Conservation (phyloP, 2,113 vertebrate genomes). For the Nesogale talazaci region DNA sequence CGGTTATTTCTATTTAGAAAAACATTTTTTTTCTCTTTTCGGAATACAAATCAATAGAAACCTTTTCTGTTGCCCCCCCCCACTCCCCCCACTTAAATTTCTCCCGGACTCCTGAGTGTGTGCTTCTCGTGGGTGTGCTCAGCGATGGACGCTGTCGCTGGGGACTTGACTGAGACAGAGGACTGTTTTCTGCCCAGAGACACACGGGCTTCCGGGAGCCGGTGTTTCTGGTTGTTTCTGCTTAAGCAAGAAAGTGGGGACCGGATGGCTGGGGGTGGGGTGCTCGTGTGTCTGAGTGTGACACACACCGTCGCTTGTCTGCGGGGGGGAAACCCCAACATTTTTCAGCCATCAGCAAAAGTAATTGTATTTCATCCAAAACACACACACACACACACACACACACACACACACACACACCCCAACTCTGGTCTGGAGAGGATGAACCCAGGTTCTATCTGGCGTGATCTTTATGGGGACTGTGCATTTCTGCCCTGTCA, state of each 20-base stretch:
- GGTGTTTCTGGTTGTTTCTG: neutral
- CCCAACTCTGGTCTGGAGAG: too few relatives aligned
- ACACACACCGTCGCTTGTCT: rapidly evolving
- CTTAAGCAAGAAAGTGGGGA: neutral
- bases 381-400: too few relatives aligned
- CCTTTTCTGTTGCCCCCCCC: neutral
- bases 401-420: too few relatives aligned
- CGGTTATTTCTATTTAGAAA: neutral
- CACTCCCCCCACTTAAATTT: too few relatives aligned
- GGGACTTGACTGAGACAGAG: neutral
- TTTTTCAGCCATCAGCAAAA: neutral
- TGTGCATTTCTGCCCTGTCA: neutral
- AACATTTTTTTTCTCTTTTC: neutral
- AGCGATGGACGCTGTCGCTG: neutral
- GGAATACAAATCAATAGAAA: neutral
- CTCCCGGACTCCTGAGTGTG: rapidly evolving
- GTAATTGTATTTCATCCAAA: too few relatives aligned
- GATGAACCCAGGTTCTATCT: too few relatives aligned
- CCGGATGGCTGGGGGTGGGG: neutral
- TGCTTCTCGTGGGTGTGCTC: neutral
- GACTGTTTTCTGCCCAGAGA: neutral
- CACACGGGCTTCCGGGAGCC: neutral
- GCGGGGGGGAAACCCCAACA: neutral
- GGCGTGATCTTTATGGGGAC: neutral
- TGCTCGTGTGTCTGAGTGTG: rapidly evolving